Evolutionary conservation across 2,888 invertebrate genomes (phyloP), one percentile per base, ranked within the genome.

Genomic region (Gandaritis pyraliata): DNA sequence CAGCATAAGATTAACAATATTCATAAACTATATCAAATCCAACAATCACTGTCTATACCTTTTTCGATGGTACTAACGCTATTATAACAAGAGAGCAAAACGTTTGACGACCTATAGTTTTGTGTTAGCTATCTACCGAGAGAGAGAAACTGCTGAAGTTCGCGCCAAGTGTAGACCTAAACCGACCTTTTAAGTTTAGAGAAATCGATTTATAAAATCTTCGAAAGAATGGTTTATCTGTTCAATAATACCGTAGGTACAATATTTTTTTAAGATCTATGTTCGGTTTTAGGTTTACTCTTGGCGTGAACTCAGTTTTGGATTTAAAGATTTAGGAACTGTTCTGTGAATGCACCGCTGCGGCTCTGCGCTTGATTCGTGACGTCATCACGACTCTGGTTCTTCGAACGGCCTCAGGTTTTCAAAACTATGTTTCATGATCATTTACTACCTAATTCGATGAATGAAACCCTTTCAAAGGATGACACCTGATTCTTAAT

Each of bases 11-110:
- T 90, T 92, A 92, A 92, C 92, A 91, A 89, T 92, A 90, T 91
- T 88, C 85, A 91, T 92, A 92, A 88, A 92, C 92, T 92, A 91
- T 92, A 89, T 91, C 92, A 92, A 91, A 92, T 92, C 92, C 92
- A 92, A 92, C 92, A 92, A 92, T 90, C 87, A 90, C 88, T 87
- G 88, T 78, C 89, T 90, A 90, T 85, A 88, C 83, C 85, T 86
- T 81, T 85, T 85, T 85, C 84, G 87, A 87, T 88, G 87, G 86
- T 87, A 85, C 89, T 90, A 91, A 88, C 82, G 82, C 88, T 88
- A 90, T 85, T 87, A 43, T 43, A 91, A 90, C 89, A 88, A 90
- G 87, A 88, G 90, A 88, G 88, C 84, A 88, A 90, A 91, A 88
- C 79, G 79, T 86, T 86, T 81, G 78, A 84, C 81, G 82, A 83